These are phyloP conservation scores for Odontomachus brunneus DNA, from an alignment of 1,140 invertebrate species.

Conservation along the genomic window DNA sequence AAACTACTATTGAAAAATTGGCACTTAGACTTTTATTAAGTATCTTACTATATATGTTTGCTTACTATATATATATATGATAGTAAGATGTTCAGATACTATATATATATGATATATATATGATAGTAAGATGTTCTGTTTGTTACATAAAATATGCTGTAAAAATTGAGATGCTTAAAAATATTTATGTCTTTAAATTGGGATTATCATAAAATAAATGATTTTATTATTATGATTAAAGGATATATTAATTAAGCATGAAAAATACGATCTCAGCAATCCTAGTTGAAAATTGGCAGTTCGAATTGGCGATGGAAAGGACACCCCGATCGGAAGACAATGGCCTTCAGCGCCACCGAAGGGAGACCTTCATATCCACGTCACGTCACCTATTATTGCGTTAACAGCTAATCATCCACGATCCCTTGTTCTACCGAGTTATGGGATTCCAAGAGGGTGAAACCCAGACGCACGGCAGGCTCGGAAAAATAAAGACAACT, in stretches of 20 bases:
- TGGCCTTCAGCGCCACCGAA: constrained; percentile 45
- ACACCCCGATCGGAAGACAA: constrained; percentile 67
- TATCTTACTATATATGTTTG: no score
- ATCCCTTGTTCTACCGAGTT: constrained; percentile 59
- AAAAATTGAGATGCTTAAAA: no score
- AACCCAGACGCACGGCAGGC: not conserved
- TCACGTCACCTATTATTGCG: constrained; percentile 74
- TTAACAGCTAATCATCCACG: constrained; percentile 76
- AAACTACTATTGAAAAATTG: no score
- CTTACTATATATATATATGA: no score
- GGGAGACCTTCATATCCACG: constrained; percentile 63
- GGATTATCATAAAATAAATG: no score
- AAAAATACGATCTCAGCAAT: constrained; percentile 19
- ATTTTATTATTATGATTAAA: not conserved
- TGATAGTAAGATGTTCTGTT: no score
- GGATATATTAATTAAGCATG: constrained; percentile 7
- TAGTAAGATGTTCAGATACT: no score
- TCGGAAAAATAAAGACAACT: constrained; percentile 31
- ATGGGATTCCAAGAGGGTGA: constrained; percentile 40
- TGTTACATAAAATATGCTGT: no score
- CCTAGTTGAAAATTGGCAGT: constrained; percentile 53
- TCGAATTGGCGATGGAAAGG: constrained; percentile 36
- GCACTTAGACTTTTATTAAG: no score
- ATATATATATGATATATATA: no score
- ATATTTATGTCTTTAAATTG: no score